A percentile compares a stretch with the other conserved stretches of the same genome.
Evolutionary conservation across 1,140 invertebrate genomes (phyloP).

Genomic region (Diorhabda elongata): DNA sequence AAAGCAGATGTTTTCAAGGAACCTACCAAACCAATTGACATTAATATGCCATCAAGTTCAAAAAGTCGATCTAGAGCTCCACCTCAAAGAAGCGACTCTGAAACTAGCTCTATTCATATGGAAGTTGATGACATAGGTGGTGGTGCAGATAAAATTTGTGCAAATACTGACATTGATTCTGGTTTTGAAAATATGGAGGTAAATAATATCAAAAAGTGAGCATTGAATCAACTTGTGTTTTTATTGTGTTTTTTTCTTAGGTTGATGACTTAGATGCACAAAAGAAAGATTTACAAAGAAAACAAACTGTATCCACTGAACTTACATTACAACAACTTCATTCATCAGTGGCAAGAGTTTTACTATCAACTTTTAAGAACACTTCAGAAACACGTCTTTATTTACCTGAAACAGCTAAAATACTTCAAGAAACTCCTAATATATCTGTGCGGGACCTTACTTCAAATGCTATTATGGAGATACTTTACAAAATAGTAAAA

Average conservation of each 20-base stretch:
- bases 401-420: conserved; percentile 59
- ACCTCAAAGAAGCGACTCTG: conserved; percentile 40
- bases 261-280: conserved; percentile 44
- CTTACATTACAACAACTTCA: conserved; percentile 58
- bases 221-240: not conserved
- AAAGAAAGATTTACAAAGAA: conserved; percentile 36
- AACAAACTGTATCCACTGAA: conserved; percentile 42
- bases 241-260: conserved; percentile 18
- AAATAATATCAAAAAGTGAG: conserved; percentile 35
- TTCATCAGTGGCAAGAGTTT: conserved; percentile 57
- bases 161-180: conserved; percentile 64
- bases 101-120: conserved; percentile 51
- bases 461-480: conserved; percentile 67
- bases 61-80: conserved; percentile 31
- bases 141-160: conserved; percentile 50
- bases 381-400: conserved; percentile 57
- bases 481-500: conserved; percentile 57
- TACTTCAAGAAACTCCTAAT: conserved; percentile 49
- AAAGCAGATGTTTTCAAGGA: conserved; percentile 36
- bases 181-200: conserved; percentile 73
- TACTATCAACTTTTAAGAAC: conserved; percentile 63
- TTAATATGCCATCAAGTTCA: conserved; percentile 37
- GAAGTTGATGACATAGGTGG: conserved; percentile 55
- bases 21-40: conserved; percentile 42
- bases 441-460: conserved; percentile 53